phyloP scores from a whole-genome alignment of 1,140 invertebrate species.

The Pseudachorutes palmiensis region DNA sequence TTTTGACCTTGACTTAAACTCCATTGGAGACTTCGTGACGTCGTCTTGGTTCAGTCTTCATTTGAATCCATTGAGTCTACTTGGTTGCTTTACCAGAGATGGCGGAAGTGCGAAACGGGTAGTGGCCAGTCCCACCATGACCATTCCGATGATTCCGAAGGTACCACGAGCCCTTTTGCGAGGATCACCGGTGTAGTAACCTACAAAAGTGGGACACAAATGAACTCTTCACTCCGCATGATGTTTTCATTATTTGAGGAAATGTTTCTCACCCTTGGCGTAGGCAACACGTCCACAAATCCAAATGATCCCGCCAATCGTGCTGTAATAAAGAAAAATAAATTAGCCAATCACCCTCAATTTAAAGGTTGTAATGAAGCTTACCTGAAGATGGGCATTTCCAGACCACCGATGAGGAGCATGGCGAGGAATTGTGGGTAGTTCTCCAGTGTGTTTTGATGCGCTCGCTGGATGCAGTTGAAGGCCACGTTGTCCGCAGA shows the following conservation, averaged over 20 bases:
- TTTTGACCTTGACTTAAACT: no score
- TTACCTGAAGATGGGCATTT: constrained; percentile 45
- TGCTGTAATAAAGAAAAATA: not conserved
- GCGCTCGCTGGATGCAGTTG: constrained; percentile 29
- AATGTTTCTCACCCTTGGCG: no score
- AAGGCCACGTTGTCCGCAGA: no score
- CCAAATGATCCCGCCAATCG: constrained; percentile 42
- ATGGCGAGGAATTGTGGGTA: constrained; percentile 46
- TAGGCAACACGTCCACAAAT: constrained; percentile 45
- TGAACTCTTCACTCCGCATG: no score
- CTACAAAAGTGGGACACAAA: no score
- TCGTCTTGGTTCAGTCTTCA: no score
- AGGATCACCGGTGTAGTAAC: constrained; percentile 49
- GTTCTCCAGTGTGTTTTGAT: constrained; percentile 43
- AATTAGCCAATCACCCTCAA: not conserved
- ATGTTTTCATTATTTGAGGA: not conserved
- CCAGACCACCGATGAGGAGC: constrained; percentile 45
- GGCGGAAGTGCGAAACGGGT: constrained; percentile 41
- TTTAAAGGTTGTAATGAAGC: constrained; percentile 9
- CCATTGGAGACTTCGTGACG: no score
- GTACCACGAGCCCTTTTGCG: constrained; percentile 40
- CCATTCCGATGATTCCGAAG: constrained; percentile 44
- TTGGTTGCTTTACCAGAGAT: constrained; percentile 15
- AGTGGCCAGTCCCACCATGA: constrained; percentile 42
- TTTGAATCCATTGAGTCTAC: no score